Base-by-base conservation (phyloP, 2,797 vertebrate species). In the Cirrhinus mrigala region DNA sequence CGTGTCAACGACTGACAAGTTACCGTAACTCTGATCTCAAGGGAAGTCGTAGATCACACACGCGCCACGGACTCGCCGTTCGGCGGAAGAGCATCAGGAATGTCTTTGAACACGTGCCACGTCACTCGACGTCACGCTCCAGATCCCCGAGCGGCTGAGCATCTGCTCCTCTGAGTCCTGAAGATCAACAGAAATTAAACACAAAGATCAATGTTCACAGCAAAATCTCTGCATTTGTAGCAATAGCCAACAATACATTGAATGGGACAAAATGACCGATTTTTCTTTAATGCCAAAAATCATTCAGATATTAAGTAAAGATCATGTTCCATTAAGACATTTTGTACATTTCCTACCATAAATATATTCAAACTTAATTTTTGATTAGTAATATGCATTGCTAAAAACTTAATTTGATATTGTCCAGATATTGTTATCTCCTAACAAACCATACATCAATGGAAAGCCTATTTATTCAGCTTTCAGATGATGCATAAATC, bases 41-140 rank as follows among this genome's bases (percentile, higher is more conserved):
- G 40, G 22, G 37, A n/a, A 46, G 69, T 14, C 37, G 24, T 27
- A n/a, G 22, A 62, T 62, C 58, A 62, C 58, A 24, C 8, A 22
- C 58, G 22, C 9, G n/a, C 22, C 58, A 11, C 9, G 44, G 44
- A 46, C 44, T 46, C 44, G 9, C 1, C 44, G 11, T 10, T n/a
- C 68, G n/a, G 11, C 69, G 15, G 22, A 71, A 11, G 69, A 71
- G 40, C 12, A 6, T 15, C 40, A 44, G 37, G 69, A 71, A 71
- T 71, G 11, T 56, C 22, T 71, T 78, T 76, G 37, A 66, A 70
- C 77, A 24, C n/a, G 0, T 12, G 11, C 11, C 69, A 44, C 20
- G 69, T 46, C 50, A 75, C 66, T 48, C 33, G 68, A 88, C 86
- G 89, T 90, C 60, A 58, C 10, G 3, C 56, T 58, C 22, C 56